Base-by-base conservation (phyloP, 1,140 invertebrate species). In the Drosophila ohnishii region DNA sequence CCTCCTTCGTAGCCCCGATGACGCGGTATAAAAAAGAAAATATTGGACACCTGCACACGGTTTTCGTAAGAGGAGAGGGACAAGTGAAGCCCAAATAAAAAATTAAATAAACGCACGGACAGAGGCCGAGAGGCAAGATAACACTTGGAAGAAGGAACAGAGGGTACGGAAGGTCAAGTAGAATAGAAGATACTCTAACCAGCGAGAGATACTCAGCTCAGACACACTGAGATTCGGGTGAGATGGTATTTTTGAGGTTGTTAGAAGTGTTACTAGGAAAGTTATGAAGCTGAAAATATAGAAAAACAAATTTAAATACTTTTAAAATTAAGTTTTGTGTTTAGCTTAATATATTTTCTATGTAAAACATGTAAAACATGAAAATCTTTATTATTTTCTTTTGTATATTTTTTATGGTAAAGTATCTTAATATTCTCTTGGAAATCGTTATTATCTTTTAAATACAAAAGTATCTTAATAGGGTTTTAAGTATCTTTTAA, bases 31-130 rank as follows among this genome's bases (percentile, higher is more conserved):
- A 86, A 86, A 86, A 83, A 88, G 77, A 88, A 88, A 88, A 90
- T 87, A 81, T 90, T 90, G 87, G 83, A 90, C 88, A 90, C 88
- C 88, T 90, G 88, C 88, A 90, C 80, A 87, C 78, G 83, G 80
- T 90, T 87, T 90, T 75, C 51, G 66, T 66, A 76, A 75, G 78
- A 78, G 82, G 78, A 78, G 82, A 78, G 83, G 83, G 78, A 87
- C 82, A 86, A 87, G 78, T 87, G 83, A 87, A 72, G 83, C 59
- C 78, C 77, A 69, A 80, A 64, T 64, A 84, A 75, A 58, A 75
- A 66, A 75, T 66, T 57, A 74, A 75, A 56, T 66, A 75, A 76
- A 71, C 77, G 66, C 65, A 86, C 70, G 80, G 64, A 74, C 72
- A 64, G 65, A 48, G 62, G 55, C 69, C 51, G 22, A 61, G 34